Evolutionary conservation across 2,797 vertebrate species (phyloP).

Genomic region (Agapornis canus): DNA sequence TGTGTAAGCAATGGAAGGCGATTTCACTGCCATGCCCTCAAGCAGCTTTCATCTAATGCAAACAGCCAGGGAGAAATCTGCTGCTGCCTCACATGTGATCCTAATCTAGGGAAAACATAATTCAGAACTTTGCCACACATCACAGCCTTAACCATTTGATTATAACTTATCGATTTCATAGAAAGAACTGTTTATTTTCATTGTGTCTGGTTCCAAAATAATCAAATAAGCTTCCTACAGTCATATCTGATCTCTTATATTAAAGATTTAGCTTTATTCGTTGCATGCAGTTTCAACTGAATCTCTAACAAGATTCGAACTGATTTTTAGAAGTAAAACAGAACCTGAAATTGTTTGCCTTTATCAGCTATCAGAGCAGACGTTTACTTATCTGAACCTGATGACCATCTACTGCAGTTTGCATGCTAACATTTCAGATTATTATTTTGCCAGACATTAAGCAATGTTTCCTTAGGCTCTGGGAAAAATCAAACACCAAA

Average conservation of each 20-base stretch:
- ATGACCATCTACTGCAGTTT: neutral
- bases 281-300: neutral
- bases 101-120: constrained; percentile 6
- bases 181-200: neutral
- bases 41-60: constrained; percentile 44
- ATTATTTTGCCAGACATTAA: neutral
- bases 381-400: neutral
- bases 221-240: neutral
- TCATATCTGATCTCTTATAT: neutral
- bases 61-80: constrained; percentile 34
- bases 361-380: neutral
- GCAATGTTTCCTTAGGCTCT: neutral
- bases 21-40: neutral
- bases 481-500: neutral
- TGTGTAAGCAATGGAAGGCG: constrained; percentile 1
- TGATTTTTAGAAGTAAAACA: constrained; percentile 9
- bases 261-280: constrained; percentile 4
- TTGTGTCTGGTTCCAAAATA: neutral
- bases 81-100: constrained; percentile 13
- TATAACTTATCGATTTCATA: neutral
- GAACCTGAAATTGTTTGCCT: neutral
- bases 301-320: neutral
- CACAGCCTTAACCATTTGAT: constrained; percentile 40
- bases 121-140: constrained; percentile 25
- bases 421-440: neutral